Evolutionary conservation across 2,797 vertebrate species (phyloP).

Genomic region (Glyptemys insculpta): DNA sequence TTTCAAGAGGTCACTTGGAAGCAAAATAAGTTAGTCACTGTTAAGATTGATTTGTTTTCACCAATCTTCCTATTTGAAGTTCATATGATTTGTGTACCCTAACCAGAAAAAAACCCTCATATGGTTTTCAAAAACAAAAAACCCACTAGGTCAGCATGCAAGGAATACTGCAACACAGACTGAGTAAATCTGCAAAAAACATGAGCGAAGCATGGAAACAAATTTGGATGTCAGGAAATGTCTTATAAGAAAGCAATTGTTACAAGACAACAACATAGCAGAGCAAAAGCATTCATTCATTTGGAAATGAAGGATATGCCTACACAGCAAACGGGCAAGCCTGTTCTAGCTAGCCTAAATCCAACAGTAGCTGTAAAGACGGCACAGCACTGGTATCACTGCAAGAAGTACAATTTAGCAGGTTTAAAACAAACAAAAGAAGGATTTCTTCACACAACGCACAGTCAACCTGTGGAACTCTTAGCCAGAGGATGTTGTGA

Average conservation of each 20-base stretch:
- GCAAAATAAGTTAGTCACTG: neutral
- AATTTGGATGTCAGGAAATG: accelerated
- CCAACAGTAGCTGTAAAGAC: neutral
- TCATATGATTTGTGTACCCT: neutral
- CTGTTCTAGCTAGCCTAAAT: neutral
- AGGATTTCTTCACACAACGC: too few species aligned
- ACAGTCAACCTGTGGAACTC: too few species aligned
- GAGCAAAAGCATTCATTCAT: neutral
- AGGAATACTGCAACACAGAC: neutral
- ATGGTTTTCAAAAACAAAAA: neutral
- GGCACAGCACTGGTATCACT: neutral
- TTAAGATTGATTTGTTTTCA: too few species aligned
- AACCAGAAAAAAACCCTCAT: neutral
- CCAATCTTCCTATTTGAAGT: neutral
- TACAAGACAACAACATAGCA: neutral
- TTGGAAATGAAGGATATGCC: neutral
- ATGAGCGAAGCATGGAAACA: neutral
- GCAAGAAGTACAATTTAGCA: neutral
- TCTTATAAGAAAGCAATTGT: neutral
- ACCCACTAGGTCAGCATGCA: accelerated
- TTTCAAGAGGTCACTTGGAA: neutral
- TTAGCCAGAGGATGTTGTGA: too few species aligned
- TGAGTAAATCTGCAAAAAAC: neutral
- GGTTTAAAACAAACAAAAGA: too few species aligned
- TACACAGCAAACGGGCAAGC: neutral